These are phyloP conservation scores for Harpagoxenus sublaevis DNA, from an alignment of 2,888 invertebrate genomes.

Conservation along the genomic window DNA sequence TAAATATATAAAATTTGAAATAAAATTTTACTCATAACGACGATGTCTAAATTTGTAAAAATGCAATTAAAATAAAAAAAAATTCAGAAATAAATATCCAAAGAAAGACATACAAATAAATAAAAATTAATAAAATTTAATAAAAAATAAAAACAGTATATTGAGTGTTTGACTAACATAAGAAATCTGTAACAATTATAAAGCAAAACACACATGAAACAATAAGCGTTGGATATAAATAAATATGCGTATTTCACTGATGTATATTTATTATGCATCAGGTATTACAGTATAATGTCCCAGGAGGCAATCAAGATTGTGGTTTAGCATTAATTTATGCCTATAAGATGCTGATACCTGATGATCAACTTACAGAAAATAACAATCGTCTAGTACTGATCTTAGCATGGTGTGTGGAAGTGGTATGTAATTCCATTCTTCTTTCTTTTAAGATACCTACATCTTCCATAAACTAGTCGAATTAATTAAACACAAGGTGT, in stretches of 20 bases:
- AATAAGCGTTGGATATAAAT: neutral
- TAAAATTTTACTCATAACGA: too few relatives aligned
- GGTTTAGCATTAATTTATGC: conserved; percentile 92
- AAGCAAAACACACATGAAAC: neutral
- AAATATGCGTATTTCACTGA: neutral
- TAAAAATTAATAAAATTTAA: neutral
- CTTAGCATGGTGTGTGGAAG: conserved; percentile 98
- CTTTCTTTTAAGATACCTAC: neutral
- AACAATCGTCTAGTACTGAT: conserved; percentile 93
- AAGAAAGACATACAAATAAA: too few relatives aligned
- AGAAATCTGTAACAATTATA: neutral
- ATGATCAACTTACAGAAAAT: conserved; percentile 91
- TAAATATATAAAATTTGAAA: too few relatives aligned
- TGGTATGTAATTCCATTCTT: conserved; percentile 89
- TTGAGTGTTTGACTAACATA: neutral
- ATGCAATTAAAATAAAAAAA: too few relatives aligned
- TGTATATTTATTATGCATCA: conserved; percentile 79
- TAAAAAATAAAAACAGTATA: too few relatives aligned
- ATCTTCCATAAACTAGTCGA: neutral
- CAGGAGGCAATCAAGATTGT: conserved; percentile 95
- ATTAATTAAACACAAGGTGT: neutral
- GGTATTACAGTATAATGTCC: conserved; percentile 96
- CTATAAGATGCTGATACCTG: conserved; percentile 91
- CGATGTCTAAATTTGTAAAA: too few relatives aligned
- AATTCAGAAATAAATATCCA: too few relatives aligned